These are phyloP conservation scores for Phalacrocorax carbo DNA, from an alignment of 2,113 vertebrate genomes.

Conservation along the genomic window DNA sequence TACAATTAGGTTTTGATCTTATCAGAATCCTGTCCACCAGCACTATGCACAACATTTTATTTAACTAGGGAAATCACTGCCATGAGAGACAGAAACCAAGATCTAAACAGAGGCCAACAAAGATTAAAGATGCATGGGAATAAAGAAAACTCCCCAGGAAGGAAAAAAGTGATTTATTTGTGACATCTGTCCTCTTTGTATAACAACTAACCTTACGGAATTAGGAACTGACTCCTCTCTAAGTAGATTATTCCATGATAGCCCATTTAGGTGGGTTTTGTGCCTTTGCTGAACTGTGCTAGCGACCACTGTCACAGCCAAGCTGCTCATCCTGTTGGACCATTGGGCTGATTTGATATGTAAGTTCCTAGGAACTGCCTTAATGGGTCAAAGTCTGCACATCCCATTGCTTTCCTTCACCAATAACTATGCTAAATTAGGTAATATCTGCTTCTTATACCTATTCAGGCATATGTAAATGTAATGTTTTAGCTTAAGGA, in stretches of 20 bases:
- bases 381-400: not conserved
- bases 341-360: not conserved
- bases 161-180: fast-evolving
- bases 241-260: not conserved
- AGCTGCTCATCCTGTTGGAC: not conserved
- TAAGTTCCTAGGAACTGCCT: not conserved
- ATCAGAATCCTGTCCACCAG: not conserved
- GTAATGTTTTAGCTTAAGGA: not conserved
- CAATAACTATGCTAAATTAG: constrained; percentile 13
- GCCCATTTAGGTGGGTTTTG: not conserved
- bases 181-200: not conserved
- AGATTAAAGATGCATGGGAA: not conserved
- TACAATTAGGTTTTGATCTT: not conserved
- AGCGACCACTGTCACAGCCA: fast-evolving
- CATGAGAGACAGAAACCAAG: not conserved
- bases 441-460: not conserved
- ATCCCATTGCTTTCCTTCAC: not conserved
- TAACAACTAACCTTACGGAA: not conserved
- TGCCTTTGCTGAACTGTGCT: not conserved
- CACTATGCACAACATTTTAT: not conserved
- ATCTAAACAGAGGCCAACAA: not conserved
- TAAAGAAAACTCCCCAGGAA: not conserved
- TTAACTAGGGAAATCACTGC: not conserved
- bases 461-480: not conserved
- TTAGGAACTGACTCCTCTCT: not conserved